Evolutionary conservation across 2,888 invertebrate species (phyloP).

Genomic region (Andrena dorsata): DNA sequence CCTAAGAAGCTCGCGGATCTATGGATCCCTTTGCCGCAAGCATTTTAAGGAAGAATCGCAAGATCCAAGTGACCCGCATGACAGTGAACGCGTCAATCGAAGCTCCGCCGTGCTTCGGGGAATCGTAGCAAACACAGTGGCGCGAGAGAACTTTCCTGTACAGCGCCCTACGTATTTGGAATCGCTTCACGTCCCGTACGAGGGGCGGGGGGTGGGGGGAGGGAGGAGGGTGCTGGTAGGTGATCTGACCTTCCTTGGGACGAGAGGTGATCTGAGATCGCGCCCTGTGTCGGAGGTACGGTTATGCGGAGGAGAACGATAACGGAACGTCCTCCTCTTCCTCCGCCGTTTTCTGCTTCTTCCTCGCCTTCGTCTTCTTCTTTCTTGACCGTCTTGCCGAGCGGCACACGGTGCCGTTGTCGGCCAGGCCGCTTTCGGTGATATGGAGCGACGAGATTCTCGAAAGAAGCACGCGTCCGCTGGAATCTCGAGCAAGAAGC

Average conservation of each 20-base stretch:
- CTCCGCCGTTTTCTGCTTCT: constrained; percentile 45
- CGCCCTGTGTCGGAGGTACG: constrained; percentile 80
- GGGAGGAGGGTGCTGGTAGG: constrained; percentile 67
- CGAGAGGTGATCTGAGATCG: constrained; percentile 81
- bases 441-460: constrained; percentile 40
- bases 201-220: not conserved
- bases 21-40: too few relatives aligned
- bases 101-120: too few relatives aligned
- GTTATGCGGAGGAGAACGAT: constrained; percentile 77
- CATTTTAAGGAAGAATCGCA: too few relatives aligned
- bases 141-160: not conserved
- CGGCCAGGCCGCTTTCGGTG: constrained; percentile 50
- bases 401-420: constrained; percentile 40
- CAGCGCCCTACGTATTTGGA: not conserved
- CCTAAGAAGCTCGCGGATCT: too few relatives aligned
- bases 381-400: constrained; percentile 26
- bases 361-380: constrained; percentile 44
- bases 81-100: too few relatives aligned
- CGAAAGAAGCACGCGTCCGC: not conserved
- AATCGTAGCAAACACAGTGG: not conserved
- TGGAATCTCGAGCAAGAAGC: too few relatives aligned
- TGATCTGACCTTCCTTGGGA: constrained; percentile 78
- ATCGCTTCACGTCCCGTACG: not conserved
- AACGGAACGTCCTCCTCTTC: constrained; percentile 72
- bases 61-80: too few relatives aligned